phyloP scores from a whole-genome alignment of 2,797 vertebrate species.

The Artibeus lituratus region DNA sequence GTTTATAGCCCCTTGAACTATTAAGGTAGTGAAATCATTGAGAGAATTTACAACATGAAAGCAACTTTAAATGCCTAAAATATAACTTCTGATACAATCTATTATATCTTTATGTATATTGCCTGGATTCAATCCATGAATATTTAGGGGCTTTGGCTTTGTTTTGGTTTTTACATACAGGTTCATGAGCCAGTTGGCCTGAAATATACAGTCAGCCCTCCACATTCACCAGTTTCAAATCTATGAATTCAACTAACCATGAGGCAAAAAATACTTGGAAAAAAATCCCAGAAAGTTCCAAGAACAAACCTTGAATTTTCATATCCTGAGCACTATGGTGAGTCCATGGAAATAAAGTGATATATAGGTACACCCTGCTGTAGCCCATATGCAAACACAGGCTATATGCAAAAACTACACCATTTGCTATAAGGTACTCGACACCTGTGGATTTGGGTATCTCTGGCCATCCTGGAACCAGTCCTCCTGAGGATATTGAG shows the following conservation, averaged over 20 bases:
- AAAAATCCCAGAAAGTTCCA: not conserved
- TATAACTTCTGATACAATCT: not conserved
- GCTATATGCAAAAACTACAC: not conserved
- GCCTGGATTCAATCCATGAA: not conserved
- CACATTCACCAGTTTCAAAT: not conserved
- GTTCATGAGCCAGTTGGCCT: not conserved
- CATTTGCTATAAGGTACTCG: not conserved
- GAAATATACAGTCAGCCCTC: not conserved
- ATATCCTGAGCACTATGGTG: not conserved
- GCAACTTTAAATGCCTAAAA: not conserved
- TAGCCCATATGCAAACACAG: not conserved
- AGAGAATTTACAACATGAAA: constrained; percentile 1
- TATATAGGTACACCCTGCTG: not conserved
- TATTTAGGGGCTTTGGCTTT: not conserved
- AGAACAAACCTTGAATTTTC: not conserved
- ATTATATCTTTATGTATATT: not conserved
- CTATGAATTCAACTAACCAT: not conserved
- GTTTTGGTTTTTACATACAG: not conserved
- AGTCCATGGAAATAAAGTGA: not conserved
- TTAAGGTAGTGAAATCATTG: not conserved
- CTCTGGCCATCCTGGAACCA: not conserved
- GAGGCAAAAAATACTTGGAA: not conserved
- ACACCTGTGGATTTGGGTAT: not conserved
- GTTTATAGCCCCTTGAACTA: not conserved
- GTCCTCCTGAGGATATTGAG: not conserved